A percentile compares a stretch with the other conserved stretches of the same genome.
Evolutionary conservation across 2,113 vertebrate genomes (phyloP).

Genomic region (Verasper variegatus): DNA sequence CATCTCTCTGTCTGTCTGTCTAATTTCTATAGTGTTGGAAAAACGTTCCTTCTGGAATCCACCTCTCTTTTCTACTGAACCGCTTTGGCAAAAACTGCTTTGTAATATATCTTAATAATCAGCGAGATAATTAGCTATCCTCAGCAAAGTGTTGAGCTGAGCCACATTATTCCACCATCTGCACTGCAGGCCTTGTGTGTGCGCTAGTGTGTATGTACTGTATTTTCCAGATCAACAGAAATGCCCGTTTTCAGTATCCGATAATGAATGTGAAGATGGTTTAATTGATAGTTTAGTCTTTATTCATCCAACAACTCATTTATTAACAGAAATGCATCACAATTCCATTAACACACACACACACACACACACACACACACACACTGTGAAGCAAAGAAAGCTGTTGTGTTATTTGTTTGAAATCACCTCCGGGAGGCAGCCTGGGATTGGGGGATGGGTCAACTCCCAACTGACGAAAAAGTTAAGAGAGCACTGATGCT

Average conservation of each 20-base stretch:
- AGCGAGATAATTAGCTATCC: constrained; percentile 22
- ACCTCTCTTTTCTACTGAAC: not conserved
- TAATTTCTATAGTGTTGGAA: too few relatives aligned
- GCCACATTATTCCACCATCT: constrained; percentile 13
- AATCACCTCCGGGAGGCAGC: not conserved
- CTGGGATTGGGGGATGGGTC: not conserved
- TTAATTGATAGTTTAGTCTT: not conserved
- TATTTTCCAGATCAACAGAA: constrained; percentile 6
- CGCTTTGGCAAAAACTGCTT: constrained; percentile 6
- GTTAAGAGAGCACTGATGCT: constrained; percentile 29
- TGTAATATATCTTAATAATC: constrained; percentile 31
- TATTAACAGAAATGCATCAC: not conserved
- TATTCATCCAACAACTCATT: not conserved
- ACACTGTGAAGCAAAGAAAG: not conserved
- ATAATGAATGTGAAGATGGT: not conserved
- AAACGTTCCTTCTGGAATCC: not conserved
- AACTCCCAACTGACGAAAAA: constrained; percentile 11
- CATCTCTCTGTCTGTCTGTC: too few relatives aligned
- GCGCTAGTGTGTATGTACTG: not conserved
- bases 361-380: not conserved
- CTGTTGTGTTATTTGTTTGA: not conserved
- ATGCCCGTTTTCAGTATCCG: not conserved
- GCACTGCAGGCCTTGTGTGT: not conserved
- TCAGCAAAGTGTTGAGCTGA: constrained; percentile 26
- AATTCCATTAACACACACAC: not conserved